Percentiles rank a stretch among this genome's conserved stretches.
These are phyloP conservation scores for Onthophagus sagittarius DNA, from an alignment of 2,888 invertebrate genomes.

Conservation along the genomic window DNA sequence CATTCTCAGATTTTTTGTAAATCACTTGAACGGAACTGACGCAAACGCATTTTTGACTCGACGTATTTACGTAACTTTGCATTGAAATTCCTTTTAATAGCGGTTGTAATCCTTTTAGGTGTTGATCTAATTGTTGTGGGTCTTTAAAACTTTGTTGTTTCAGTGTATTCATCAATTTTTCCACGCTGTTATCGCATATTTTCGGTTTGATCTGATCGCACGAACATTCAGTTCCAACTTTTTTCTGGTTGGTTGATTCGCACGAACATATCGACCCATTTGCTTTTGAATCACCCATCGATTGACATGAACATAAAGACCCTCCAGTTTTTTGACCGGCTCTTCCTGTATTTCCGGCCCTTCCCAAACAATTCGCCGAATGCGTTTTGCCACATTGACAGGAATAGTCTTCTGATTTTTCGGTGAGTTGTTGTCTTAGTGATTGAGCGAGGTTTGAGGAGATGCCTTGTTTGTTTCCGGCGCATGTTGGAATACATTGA, in stretches of 20 bases:
- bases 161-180: background rate
- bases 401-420: background rate
- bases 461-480: background rate
- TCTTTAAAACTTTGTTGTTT: background rate
- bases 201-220: background rate
- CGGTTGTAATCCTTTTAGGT: background rate
- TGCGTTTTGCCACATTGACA: background rate
- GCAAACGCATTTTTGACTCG: background rate
- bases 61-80: background rate
- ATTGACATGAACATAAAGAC: no score
- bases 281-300: no score
- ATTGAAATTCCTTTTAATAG: background rate
- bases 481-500: background rate
- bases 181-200: background rate
- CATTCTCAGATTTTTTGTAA: conserved; percentile 1
- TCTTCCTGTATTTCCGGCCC: no score
- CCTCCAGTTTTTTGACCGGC: no score
- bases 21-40: conserved; percentile 5
- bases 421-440: background rate
- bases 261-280: no score
- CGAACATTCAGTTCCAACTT: background rate
- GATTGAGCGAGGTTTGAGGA: background rate
- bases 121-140: background rate
- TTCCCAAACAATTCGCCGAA: background rate
- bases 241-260: no score